A percentile compares a stretch with the other conserved stretches of the same genome.
phyloP scores from a whole-genome alignment of 1,140 invertebrate species.

The Limonius californicus region DNA sequence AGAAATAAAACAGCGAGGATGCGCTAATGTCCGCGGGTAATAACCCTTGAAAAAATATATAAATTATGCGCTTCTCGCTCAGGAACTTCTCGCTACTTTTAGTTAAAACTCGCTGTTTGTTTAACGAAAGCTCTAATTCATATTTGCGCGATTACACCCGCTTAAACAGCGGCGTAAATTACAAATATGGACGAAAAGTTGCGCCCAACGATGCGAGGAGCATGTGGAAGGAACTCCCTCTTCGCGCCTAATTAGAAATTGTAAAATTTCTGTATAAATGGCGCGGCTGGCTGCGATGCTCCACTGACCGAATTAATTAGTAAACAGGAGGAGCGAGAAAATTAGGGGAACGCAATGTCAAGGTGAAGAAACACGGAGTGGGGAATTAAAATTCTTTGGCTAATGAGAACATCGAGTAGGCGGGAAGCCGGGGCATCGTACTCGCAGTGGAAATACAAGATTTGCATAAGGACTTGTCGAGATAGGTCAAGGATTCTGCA shows the following conservation, averaged over 20 bases:
- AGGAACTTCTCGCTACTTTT: slow-evolving; percentile 27
- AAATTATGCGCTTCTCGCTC: slow-evolving; percentile 29
- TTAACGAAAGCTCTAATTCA: slow-evolving; percentile 19
- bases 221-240: not conserved
- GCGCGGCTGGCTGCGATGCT: slow-evolving; percentile 12
- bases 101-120: slow-evolving; percentile 25
- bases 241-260: not conserved
- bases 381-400: slow-evolving; percentile 19
- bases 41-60: slow-evolving; percentile 33
- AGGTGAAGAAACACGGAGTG: slow-evolving; percentile 21
- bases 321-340: slow-evolving; percentile 15
- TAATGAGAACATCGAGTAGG: slow-evolving; percentile 20
- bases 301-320: slow-evolving; percentile 25
- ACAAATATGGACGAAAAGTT: not conserved
- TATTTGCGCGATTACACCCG: slow-evolving; percentile 5
- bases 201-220: not conserved
- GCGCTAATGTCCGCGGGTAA: slow-evolving; percentile 32
- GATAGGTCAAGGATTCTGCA: slow-evolving; percentile 19
- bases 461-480: slow-evolving; percentile 20
- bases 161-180: slow-evolving; percentile 4
- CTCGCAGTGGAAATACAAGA: slow-evolving; percentile 1
- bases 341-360: slow-evolving; percentile 25
- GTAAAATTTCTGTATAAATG: slow-evolving; percentile 1
- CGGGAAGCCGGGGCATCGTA: slow-evolving; percentile 6
- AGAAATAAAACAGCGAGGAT: slow-evolving; percentile 25